A percentile compares a stretch with the other conserved stretches of the same genome.
These are phyloP conservation scores for Nemotelus nigrinus DNA, from an alignment of 2,888 invertebrate species.

Conservation along the genomic window DNA sequence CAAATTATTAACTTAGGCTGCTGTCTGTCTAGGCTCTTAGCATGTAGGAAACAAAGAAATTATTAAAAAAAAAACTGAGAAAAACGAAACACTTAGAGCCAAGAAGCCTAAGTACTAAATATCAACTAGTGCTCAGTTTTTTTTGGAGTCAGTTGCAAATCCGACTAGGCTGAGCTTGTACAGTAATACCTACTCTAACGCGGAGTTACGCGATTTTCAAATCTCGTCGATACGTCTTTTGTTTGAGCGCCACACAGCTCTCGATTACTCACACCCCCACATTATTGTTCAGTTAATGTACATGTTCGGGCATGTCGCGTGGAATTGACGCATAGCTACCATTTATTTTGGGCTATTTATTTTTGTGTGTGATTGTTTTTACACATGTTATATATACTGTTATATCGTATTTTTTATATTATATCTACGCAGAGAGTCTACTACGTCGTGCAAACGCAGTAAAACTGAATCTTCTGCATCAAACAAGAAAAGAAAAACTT, in stretches of 20 bases:
- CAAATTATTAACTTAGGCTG: no score
- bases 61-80: no score
- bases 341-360: neutral
- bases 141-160: no score
- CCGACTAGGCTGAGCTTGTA: no score
- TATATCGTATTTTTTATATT: neutral
- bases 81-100: no score
- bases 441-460: neutral
- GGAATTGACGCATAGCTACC: neutral
- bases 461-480: neutral
- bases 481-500: neutral
- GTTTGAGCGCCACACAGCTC: slow-evolving; percentile 1
- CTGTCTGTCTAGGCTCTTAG: no score
- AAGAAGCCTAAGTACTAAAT: no score
- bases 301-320: neutral
- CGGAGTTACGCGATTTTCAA: neutral
- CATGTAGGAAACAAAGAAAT: no score
- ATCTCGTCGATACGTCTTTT: slow-evolving; percentile 1
- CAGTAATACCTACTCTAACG: no score
- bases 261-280: neutral
- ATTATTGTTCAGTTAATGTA: neutral
- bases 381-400: neutral
- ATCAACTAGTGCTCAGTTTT: no score
- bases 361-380: neutral
- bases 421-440: neutral